Evolutionary conservation across 2,797 vertebrate species (phyloP).

Genomic region (Odontamblyopus rebecca): DNA sequence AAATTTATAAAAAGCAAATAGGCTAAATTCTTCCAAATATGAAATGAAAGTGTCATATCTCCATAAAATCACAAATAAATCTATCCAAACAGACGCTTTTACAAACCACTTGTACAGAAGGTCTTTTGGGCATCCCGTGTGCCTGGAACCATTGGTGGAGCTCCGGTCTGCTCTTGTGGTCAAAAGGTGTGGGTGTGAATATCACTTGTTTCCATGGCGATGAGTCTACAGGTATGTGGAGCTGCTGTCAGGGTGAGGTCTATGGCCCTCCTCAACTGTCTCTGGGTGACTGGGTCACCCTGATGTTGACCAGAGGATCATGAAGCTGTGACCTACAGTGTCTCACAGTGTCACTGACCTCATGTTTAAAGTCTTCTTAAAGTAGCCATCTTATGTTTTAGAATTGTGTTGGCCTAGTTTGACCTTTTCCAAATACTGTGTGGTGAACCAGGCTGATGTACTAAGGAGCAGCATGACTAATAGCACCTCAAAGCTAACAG

Average conservation of each 20-base stretch:
- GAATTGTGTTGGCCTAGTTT: neutral
- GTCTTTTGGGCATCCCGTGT: neutral
- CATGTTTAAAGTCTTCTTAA: neutral
- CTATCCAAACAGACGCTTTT: conserved; percentile 51
- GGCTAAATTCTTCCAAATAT: conserved; percentile 1
- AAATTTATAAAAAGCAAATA: conserved; percentile 3
- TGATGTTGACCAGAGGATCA: neutral
- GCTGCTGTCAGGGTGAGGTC: too few relatives aligned
- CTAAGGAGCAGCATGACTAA: neutral
- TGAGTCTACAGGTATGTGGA: too few relatives aligned
- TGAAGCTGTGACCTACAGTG: neutral
- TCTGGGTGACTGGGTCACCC: neutral
- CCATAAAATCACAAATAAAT: conserved; percentile 64
- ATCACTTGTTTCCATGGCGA: too few relatives aligned
- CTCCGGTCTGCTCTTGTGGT: neutral
- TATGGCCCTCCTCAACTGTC: too few relatives aligned
- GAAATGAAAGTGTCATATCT: neutral
- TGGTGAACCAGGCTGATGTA: neutral
- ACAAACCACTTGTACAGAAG: conserved; percentile 45
- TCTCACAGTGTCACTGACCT: neutral
- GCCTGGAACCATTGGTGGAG: neutral
- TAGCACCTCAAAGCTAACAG: conserved; percentile 5
- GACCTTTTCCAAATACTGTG: neutral
- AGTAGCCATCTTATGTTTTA: neutral
- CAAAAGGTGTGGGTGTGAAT: too few relatives aligned